Conservation (phyloP, 2,113 vertebrate genomes). For the Muntiacus muntjak region DNA sequence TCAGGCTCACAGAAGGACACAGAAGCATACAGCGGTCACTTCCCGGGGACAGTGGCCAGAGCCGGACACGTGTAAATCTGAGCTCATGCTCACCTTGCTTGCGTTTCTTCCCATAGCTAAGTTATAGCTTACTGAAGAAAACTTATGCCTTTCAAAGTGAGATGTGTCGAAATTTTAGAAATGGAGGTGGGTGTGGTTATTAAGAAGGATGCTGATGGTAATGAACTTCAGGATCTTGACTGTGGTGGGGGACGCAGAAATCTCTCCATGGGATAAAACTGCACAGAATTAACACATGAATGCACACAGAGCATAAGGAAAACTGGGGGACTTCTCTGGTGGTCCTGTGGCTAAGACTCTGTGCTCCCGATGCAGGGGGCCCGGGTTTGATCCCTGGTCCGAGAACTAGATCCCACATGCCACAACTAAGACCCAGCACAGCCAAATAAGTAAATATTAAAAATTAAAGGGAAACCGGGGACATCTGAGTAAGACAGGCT, state of each 20-base stretch:
- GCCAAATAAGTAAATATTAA: background rate
- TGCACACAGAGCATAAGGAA: background rate
- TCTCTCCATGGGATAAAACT: accelerated
- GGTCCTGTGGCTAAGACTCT: background rate
- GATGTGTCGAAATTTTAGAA: background rate
- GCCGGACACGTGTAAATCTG: accelerated
- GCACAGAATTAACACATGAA: too few species aligned
- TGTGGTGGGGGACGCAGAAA: background rate
- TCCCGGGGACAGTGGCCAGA: accelerated
- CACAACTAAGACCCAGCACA: background rate
- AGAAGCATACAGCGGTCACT: background rate
- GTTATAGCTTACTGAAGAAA: background rate
- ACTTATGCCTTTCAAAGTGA: background rate
- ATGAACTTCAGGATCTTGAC: background rate
- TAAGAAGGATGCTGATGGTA: background rate
- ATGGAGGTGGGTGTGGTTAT: background rate
- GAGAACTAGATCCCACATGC: background rate
- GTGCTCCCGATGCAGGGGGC: background rate
- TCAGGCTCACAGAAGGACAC: background rate
- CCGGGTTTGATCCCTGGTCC: background rate
- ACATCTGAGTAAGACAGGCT: accelerated
- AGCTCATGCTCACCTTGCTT: too few species aligned
- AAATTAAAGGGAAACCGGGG: background rate
- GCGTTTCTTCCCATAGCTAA: background rate
- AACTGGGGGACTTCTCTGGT: accelerated